Conservation (phyloP, 1,140 invertebrate species). For the Mactra quadrangularis region DNA sequence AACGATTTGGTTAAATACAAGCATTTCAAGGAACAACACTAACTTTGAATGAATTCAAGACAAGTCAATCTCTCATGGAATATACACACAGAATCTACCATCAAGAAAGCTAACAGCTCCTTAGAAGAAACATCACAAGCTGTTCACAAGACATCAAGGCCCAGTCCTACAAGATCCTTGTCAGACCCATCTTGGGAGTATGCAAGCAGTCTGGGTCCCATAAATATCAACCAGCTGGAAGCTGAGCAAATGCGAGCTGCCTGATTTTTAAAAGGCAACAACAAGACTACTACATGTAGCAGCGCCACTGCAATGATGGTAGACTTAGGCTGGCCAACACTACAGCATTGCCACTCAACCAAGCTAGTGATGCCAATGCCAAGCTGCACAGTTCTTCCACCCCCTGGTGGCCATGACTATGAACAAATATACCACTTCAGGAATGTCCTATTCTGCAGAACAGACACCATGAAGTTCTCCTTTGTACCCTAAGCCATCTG, state of each 20-base stretch:
- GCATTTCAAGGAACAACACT: no score
- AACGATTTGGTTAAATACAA: no score
- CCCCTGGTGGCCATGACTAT: constrained; percentile 9
- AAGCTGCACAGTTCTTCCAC: constrained; percentile 24
- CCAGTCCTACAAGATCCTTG: no score
- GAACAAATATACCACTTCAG: not conserved
- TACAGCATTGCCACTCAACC: constrained; percentile 4
- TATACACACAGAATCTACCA: not conserved
- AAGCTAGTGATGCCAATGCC: constrained; percentile 27
- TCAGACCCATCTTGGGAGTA: not conserved
- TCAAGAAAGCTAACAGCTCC: constrained; percentile 21
- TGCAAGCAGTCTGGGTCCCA: constrained; percentile 47
- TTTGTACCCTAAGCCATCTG: no score
- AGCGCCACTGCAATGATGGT: constrained; percentile 41
- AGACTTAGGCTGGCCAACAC: constrained; percentile 5
- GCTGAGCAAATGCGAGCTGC: constrained; percentile 60
- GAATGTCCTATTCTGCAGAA: no score
- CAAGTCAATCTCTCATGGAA: constrained; percentile 19
- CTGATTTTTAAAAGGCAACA: constrained; percentile 7
- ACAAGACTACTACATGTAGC: not conserved
- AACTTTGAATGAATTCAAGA: no score
- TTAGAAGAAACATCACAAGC: constrained; percentile 14
- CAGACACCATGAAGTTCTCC: no score
- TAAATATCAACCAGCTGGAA: constrained; percentile 57
- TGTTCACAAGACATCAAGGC: constrained; percentile 32